phyloP scores from a whole-genome alignment of 2,797 vertebrate species.

The Podarcis lilfordi region DNA sequence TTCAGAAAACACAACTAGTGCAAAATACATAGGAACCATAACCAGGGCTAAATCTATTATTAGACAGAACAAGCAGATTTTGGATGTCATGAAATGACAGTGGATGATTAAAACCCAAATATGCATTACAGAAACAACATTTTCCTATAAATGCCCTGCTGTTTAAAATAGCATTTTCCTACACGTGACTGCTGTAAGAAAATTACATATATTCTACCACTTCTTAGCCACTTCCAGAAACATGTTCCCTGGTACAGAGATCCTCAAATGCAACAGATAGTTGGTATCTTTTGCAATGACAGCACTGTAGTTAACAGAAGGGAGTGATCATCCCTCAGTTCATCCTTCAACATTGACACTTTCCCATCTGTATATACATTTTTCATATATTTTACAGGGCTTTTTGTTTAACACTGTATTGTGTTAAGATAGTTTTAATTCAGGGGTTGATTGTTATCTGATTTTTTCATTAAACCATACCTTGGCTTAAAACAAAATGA shows the following conservation, averaged over 20 bases:
- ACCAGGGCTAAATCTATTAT: too few relatives aligned
- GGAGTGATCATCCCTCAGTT: neutral
- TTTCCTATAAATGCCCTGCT: neutral
- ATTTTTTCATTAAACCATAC: slow-evolving; percentile 15
- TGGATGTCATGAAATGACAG: too few relatives aligned
- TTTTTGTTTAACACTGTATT: slow-evolving; percentile 33
- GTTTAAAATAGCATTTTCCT: neutral
- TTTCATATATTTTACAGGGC: slow-evolving; percentile 5
- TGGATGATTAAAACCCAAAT: too few relatives aligned
- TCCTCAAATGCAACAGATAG: neutral
- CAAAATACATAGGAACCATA: neutral
- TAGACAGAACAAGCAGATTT: too few relatives aligned
- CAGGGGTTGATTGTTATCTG: slow-evolving; percentile 12
- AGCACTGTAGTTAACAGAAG: neutral
- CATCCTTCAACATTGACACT: neutral
- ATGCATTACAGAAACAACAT: too few relatives aligned
- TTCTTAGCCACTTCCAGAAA: neutral
- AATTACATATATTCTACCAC: neutral
- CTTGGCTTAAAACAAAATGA: neutral
- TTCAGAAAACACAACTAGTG: neutral
- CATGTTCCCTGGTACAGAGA: neutral
- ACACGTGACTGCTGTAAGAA: neutral
- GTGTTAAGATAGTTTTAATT: slow-evolving; percentile 54
- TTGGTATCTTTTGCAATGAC: neutral
- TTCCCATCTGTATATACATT: slow-evolving; percentile 61